Base-by-base conservation (phyloP, 2,888 invertebrate genomes). In the Pammene aurita region DNA sequence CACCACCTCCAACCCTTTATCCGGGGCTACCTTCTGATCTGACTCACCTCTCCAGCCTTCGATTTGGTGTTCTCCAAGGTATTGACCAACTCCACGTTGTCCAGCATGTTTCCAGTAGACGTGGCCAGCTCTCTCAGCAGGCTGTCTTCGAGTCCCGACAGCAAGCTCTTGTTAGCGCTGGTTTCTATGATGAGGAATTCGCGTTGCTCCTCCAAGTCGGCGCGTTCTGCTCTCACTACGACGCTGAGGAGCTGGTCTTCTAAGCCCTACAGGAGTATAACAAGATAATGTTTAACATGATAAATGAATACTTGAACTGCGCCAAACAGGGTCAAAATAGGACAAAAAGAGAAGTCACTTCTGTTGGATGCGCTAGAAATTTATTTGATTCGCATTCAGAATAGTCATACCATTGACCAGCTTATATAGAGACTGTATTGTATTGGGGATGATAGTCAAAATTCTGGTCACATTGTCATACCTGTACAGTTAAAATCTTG, bases 241-340 rank as follows among this genome's bases (percentile, higher is more conserved):
- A 98, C 97, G 78, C 97, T 96, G 2, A 98, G 91, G 0, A 98
- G 91, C 83, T 98, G 98, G 84, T 98, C 97, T 88, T 98, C 98
- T 61, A 98, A 88, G 55, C 98, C 97, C 95, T 96, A 76, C 1
- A 64, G 44, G 6, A 65, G 14, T 26, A 2, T 26, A 11, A 9
- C 26, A 44, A 18, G 6, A 11, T 13, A 44, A 44, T 44, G 26
- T 26, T 26, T 26, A 2, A 26, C 26, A 26, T 26, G 26, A 1
- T 26, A 26, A 26, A 26, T 26, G 26, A 26, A 26, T 26, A 26
- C 26, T 26, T 4, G 26, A 26, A 26, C 26, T 26, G 26, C 4
- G 26, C 26, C 26, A 2, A 26, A 9, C 38, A 38, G 38, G n/a
- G n/a, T 6, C 38, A 38, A n/a, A n/a, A n/a, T n/a, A n/a, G n/a